These are phyloP conservation scores for Haliaeetus leucogaster DNA, from an alignment of 2,113 vertebrate genomes.

Conservation along the genomic window DNA sequence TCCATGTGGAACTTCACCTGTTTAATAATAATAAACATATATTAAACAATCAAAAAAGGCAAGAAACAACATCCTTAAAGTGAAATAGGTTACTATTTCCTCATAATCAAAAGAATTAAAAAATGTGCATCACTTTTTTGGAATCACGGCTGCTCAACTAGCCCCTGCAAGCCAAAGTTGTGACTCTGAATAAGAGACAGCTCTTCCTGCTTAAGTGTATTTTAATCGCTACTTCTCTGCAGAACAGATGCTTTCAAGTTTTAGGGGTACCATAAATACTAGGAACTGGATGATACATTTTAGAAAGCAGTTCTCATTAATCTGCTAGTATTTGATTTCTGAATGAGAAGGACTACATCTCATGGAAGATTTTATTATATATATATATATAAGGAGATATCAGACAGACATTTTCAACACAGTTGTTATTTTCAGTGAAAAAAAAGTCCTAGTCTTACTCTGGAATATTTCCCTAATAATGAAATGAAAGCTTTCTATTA, in stretches of 20 bases:
- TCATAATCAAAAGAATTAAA: background rate
- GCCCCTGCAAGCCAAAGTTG: conserved; percentile 9
- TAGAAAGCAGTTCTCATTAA: conserved; percentile 51
- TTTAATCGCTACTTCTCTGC: conserved; percentile 35
- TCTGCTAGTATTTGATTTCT: conserved; percentile 32
- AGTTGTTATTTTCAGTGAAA: background rate
- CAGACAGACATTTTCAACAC: background rate
- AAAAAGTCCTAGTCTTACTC: background rate
- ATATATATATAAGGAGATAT: background rate
- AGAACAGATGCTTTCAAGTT: conserved; percentile 62
- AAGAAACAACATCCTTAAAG: background rate
- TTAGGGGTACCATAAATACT: conserved; percentile 60
- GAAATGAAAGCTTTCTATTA: background rate
- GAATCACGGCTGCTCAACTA: background rate
- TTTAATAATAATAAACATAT: background rate
- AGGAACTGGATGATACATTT: conserved; percentile 19
- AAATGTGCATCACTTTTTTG: background rate
- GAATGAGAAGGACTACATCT: background rate
- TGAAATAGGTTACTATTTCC: background rate
- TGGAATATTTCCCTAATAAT: background rate
- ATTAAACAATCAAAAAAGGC: background rate
- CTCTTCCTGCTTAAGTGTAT: conserved; percentile 17
- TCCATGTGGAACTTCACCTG: background rate
- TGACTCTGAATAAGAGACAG: background rate
- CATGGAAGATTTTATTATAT: background rate